Base-by-base conservation (phyloP, 2,797 vertebrate genomes). In the Phrynocephalus guinanensis region DNA sequence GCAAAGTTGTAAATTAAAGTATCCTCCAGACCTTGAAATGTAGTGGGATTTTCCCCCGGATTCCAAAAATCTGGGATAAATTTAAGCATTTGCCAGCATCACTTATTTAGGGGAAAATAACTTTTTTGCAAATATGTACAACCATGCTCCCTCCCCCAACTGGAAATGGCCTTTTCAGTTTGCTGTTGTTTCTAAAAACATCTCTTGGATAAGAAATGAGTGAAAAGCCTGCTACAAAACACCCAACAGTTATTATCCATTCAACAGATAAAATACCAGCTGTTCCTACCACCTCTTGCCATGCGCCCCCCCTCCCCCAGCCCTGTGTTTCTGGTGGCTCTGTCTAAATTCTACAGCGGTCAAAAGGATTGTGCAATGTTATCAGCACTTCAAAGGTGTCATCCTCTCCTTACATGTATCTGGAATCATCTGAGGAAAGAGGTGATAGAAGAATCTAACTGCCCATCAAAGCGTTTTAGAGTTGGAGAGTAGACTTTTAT, bases 361-460 rank as follows among this genome's bases (percentile, higher is more conserved):
- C 63, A 76, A 30, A 50, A 30, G 22, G 38, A 38, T 24, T 78
- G 33, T 78, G 24, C 60, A 56, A 73, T 8, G 38, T 80, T 83
- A 86, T 77, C 63, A 20, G 18, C 60, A 75, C 79, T 81, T 89
- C 84, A 85, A 77, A 85, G 72, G 72, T 70, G 10, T 75, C 8
- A 48, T 76, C 15, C 44, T 70, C 24, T 60, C 33, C 48, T 86
- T 20, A 3, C 56, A 81, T 24, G 20, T 75, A 89, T 50, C 87
- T n/a, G 30, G 82, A 48, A 10, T 56, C 0, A 8, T 10, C 0
- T 7, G 33, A 20, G 22, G 6, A 33, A 80, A 44, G 26, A 84
- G 7, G 63, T 88, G 2, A 16, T 44, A 26, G 28, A 76, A 48
- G 10, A 7, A 11, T 33, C 13, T 30, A 20, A 24, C 66, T 82